Evolutionary conservation across 2,113 vertebrate genomes (phyloP).

Genomic region (Bos javanicus): DNA sequence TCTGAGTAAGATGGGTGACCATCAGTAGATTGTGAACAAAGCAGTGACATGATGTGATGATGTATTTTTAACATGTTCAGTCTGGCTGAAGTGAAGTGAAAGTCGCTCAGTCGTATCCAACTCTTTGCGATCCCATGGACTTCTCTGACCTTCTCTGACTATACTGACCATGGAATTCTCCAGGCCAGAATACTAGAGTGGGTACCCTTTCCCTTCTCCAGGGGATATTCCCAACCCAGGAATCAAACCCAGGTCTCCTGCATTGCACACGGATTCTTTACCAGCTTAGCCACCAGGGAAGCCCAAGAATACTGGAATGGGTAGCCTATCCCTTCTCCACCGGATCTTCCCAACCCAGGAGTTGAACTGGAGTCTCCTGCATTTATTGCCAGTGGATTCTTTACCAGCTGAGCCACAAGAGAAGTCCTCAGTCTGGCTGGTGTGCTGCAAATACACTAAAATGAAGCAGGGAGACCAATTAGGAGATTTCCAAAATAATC

Average conservation of each 20-base stretch:
- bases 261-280: neutral
- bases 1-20: neutral
- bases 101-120: neutral
- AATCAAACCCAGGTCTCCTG: neutral
- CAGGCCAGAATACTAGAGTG: neutral
- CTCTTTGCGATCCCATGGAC: neutral
- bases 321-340: neutral
- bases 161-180: neutral
- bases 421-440: neutral
- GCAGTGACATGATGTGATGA: neutral
- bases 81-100: neutral
- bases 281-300: neutral
- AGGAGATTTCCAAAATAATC: neutral
- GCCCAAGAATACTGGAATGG: neutral
- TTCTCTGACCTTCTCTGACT: neutral
- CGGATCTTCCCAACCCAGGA: neutral
- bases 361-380: neutral
- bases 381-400: neutral
- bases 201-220: neutral
- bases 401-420: neutral
- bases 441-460: neutral
- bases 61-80: neutral
- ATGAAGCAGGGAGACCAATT: neutral
- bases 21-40: neutral
- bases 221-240: neutral